Percentiles rank a stretch among this genome's conserved stretches.
Conservation (phyloP, 2,113 vertebrate genomes). For the Zingel zingel region DNA sequence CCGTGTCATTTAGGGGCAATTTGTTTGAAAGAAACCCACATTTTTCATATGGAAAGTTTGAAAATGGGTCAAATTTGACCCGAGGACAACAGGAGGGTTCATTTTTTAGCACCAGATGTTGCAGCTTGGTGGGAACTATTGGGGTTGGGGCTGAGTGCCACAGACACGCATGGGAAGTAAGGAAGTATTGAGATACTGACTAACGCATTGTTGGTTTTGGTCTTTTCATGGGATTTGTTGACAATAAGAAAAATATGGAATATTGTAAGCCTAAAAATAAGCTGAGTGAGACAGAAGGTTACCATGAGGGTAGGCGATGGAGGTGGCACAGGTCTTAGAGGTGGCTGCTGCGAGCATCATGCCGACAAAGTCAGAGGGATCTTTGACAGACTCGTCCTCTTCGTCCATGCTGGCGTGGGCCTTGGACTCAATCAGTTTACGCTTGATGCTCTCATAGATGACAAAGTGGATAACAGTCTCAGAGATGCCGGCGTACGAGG, state of each 20-base stretch:
- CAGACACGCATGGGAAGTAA: no score
- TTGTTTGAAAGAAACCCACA: no score
- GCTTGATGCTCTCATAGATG: conserved; percentile 99
- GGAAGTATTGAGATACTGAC: no score
- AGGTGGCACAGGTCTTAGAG: conserved; percentile 97
- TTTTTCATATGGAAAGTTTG: no score
- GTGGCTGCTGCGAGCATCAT: conserved; percentile 99
- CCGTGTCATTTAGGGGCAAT: no score
- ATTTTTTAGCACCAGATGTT: no score
- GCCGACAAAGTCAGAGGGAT: conserved; percentile 95
- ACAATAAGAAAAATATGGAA: not conserved
- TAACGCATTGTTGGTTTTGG: no score
- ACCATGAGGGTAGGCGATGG: conserved; percentile 98
- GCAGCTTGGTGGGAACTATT: no score
- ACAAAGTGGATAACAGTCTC: conserved; percentile 99
- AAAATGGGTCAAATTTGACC: no score
- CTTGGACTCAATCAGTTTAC: conserved; percentile 89
- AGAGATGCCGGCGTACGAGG: conserved; percentile 98
- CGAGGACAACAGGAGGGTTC: no score
- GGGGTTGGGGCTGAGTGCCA: not conserved
- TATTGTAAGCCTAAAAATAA: not conserved
- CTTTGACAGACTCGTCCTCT: conserved; percentile 90
- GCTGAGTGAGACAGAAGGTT: conserved; percentile 37
- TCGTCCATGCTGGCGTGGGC: conserved; percentile 87
- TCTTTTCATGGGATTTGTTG: not conserved